phyloP scores from a whole-genome alignment of 2,888 invertebrate species.

The Apantesis nais region DNA sequence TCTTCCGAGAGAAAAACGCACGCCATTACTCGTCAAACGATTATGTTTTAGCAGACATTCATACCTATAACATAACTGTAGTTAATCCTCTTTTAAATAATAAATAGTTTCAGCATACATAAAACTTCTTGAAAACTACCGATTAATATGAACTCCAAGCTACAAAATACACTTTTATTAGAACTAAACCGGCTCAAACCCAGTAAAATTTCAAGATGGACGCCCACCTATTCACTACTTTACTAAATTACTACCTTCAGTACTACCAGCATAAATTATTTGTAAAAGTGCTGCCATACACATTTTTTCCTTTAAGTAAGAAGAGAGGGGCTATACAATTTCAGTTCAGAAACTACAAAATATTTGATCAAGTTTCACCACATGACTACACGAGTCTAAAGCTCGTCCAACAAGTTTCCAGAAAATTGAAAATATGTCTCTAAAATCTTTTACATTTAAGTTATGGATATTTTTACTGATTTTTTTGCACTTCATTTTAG shows the following conservation, averaged over 20 bases:
- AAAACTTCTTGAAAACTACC: constrained; percentile 79
- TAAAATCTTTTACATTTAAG: too few relatives aligned
- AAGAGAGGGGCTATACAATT: neutral
- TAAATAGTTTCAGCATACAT: constrained; percentile 78
- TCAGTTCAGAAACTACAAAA: constrained; percentile 1
- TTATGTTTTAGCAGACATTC: constrained; percentile 79
- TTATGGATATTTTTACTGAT: too few relatives aligned
- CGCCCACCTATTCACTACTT: constrained; percentile 87
- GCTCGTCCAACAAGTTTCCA: too few relatives aligned
- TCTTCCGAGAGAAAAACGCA: constrained; percentile 87
- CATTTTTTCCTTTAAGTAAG: neutral
- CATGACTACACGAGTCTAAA: too few relatives aligned
- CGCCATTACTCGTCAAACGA: constrained; percentile 88
- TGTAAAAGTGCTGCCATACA: constrained; percentile 27
- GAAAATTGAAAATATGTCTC: too few relatives aligned
- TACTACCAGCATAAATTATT: constrained; percentile 38
- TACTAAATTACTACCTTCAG: constrained; percentile 50
- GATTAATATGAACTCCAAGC: constrained; percentile 76
- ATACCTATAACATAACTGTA: constrained; percentile 91
- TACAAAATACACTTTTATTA: constrained; percentile 84
- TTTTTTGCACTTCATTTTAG: too few relatives aligned
- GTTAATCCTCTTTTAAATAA: constrained; percentile 85
- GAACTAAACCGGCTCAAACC: constrained; percentile 90
- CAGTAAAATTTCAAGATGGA: constrained; percentile 92
- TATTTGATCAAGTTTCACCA: neutral